Conservation (phyloP, 2,113 vertebrate genomes). For the Syngnathoides biaculeatus region DNA sequence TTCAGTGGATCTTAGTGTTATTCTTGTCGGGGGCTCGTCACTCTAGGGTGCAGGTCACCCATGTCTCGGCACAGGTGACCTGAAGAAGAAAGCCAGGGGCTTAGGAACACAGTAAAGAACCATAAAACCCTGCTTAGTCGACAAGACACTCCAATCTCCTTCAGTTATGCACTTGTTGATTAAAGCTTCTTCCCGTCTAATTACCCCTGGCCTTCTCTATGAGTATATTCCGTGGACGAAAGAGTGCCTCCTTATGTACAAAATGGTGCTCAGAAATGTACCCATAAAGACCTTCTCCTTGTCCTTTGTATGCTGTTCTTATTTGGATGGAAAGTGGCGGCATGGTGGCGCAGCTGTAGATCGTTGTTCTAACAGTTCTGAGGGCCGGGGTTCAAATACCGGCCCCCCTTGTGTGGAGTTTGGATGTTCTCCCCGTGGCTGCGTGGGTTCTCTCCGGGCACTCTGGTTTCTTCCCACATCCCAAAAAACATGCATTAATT, state of each 20-base stretch:
- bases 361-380: no score
- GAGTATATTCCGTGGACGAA: not conserved
- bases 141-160: conserved; percentile 24
- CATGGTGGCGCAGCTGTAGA: no score
- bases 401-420: no score
- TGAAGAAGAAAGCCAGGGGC: conserved; percentile 40
- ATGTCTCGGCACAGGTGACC: conserved; percentile 20
- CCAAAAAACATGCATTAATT: no score
- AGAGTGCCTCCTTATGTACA: not conserved
- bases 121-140: conserved; percentile 60
- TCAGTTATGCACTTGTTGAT: conserved; percentile 35
- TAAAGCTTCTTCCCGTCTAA: conserved; percentile 20
- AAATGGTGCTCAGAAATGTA: no score
- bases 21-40: conserved; percentile 25
- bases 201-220: conserved; percentile 1
- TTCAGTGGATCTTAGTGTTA: conserved; percentile 20
- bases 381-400: no score
- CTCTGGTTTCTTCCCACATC: no score
- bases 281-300: no score
- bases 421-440: no score
- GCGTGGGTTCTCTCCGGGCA: no score
- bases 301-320: no score
- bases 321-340: no score
- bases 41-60: conserved; percentile 34
- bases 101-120: conserved; percentile 37